Base-by-base conservation (phyloP, 2,113 vertebrate species). In the Callocephalon fimbriatum region DNA sequence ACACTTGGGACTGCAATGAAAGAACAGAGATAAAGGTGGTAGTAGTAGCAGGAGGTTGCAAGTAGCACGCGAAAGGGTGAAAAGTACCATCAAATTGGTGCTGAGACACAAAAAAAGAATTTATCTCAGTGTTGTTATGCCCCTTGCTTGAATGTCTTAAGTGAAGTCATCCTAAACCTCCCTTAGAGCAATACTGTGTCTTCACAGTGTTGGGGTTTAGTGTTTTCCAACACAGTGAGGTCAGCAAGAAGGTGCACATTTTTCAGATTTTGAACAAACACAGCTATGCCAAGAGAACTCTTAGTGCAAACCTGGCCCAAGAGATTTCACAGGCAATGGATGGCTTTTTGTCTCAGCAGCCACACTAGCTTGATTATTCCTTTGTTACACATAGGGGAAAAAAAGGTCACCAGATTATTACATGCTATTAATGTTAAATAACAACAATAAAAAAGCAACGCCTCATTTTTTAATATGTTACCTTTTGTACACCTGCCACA, bases 401-500 rank as follows among this genome's bases (percentile, higher is more conserved):
- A 68, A 75, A 78, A 20, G 19, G 25, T 68, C 58, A 54, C 21
- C 8, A 50, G 29, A 32, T 90, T 84, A 79, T 78, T 79, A 62
- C 15, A 17, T 74, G 17, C 10, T 91, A 86, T 45, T 93, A 88
- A 58, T 82, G 53, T 81, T 91, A 95, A 95, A 70, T 29, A 93
- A 35, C 18, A 74, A 83, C n/a, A 79, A 91, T 47, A 63, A 80
- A 86, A 96, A 88, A 76, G 6, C 19, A 75, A 48, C 32, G 61
- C 21, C 12, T 95, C 45, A 62, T 91, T 96, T 86, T 56, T 94
- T 91, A 81, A 81, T 91, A 62, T 11, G 42, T 61, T 81, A 37
- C 56, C 56, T 92, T 97, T 93, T 88, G 75, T 95, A 83, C 85
- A 95, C 59, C 50, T 95, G 85, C 65, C 83, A 93, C 80, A 65